Evolutionary conservation across 92 coral and sea anemone species (phyloP).

Genomic region (Epizoanthus fatuus): DNA sequence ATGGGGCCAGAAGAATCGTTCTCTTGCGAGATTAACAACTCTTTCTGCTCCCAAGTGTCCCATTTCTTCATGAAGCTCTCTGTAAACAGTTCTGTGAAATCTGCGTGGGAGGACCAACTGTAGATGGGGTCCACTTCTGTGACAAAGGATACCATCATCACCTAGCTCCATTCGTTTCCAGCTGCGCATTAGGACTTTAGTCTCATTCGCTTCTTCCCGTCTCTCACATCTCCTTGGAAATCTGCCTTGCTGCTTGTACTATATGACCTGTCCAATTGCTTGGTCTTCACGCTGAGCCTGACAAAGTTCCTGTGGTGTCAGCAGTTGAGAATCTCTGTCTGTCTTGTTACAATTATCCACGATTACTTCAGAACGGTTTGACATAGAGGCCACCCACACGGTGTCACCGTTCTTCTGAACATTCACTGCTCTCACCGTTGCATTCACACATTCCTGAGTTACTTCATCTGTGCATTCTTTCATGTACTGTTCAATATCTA

Average conservation of each 20-base stretch:
- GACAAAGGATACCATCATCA: conserved; percentile 62
- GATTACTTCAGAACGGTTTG: background rate
- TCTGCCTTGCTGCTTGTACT: conserved; percentile 33
- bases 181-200: conserved; percentile 62
- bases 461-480: conserved; percentile 26
- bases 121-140: conserved; percentile 57
- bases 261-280: conserved; percentile 47
- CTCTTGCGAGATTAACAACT: conserved; percentile 58
- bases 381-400: conserved; percentile 49
- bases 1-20: conserved; percentile 61
- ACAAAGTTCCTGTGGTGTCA: conserved; percentile 48
- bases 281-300: conserved; percentile 50
- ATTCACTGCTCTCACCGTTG: conserved; percentile 24
- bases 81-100: conserved; percentile 53
- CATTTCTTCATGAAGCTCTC: conserved; percentile 77
- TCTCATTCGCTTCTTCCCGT: conserved; percentile 42
- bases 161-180: conserved; percentile 70
- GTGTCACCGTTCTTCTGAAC: conserved; percentile 60
- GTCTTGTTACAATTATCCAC: background rate
- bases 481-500: conserved; percentile 50
- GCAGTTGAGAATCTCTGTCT: conserved; percentile 17
- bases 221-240: conserved; percentile 38
- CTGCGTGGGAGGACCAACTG: conserved; percentile 61
- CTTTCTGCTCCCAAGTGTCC: conserved; percentile 65
- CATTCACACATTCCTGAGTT: conserved; percentile 33